Base-by-base conservation (phyloP, 2,888 invertebrate species). In the Tryphoninae sp. region DNA sequence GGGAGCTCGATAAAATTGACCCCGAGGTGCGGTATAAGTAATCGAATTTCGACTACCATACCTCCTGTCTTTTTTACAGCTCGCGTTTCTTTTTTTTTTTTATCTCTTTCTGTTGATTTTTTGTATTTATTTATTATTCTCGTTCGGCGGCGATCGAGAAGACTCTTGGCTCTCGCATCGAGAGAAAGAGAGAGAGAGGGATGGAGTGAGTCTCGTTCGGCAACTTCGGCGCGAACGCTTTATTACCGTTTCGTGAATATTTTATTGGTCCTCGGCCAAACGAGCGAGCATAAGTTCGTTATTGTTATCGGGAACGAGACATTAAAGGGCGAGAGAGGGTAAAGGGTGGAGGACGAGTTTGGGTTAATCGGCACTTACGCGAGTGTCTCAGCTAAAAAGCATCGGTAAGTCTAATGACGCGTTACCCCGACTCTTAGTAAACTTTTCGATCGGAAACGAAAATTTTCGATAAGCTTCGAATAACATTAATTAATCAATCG, bases 1-100 rank as follows among this genome's bases (percentile, higher is more conserved):
- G 79, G 82, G 76, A 82, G 79, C 82, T 82, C 82, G 82, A 82
- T 82, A 82, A 79, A 79, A 82, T 76, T 82, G 79, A 82, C 79
- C 82, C 76, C 79, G 79, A 82, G 82, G 82, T 79, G 82, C 82
- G 76, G 76, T 77, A 79, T 82, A 79, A 82, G 82, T 82, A 82
- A 82, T 82, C 82, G 79, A 82, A 82, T 82, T 82, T 82, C 79
- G 73, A 82, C 79, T 75, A 71, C 81, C 81, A 78, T 81, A 72
- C 78, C 75, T 81, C 45, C 53, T 9, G 9, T 40, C 40, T 11
- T 40, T 71, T 49, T 64, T 64, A 59, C 19, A 16, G 59, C 42
- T 33, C 42, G 7, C 26, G 6, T 64, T 51, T 16, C 45, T 40
- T 26, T 23, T 64, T 69, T 69, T 69, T 78, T 53, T 16, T 73